phyloP scores from a whole-genome alignment of 2,797 vertebrate species.

The Sphenodon punctatus region DNA sequence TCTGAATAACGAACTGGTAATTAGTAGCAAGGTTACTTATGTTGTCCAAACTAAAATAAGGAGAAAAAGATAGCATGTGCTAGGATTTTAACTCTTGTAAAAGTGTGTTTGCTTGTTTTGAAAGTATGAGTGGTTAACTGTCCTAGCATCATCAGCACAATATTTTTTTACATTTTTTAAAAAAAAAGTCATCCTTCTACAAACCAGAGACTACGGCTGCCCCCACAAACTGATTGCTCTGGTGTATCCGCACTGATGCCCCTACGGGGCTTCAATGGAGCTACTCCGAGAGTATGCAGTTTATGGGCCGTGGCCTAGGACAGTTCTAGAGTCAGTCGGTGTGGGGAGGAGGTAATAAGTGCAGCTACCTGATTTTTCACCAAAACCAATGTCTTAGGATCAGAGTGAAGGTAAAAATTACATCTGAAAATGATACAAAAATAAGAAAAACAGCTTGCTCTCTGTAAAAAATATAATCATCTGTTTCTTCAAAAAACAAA shows the following conservation, averaged over 20 bases:
- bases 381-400: slow-evolving; percentile 52
- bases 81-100: slow-evolving; percentile 29
- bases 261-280: no score
- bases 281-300: slow-evolving; percentile 3
- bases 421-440: slow-evolving; percentile 81
- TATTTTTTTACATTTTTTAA: no score
- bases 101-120: neutral
- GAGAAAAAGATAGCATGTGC: neutral
- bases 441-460: slow-evolving; percentile 78
- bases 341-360: neutral
- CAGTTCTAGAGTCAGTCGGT: neutral
- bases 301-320: slow-evolving; percentile 32
- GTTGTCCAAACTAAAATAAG: neutral
- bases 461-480: slow-evolving; percentile 81
- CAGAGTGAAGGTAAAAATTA: slow-evolving; percentile 75
- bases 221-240: no score
- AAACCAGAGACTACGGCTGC: no score
- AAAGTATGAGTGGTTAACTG: neutral
- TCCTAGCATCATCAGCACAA: neutral
- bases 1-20: neutral
- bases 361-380: slow-evolving; percentile 33
- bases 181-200: no score
- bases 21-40: neutral
- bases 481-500: slow-evolving; percentile 67
- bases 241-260: no score